Conservation (phyloP, 2,888 invertebrate species). For the Hanleya hanleyi region DNA sequence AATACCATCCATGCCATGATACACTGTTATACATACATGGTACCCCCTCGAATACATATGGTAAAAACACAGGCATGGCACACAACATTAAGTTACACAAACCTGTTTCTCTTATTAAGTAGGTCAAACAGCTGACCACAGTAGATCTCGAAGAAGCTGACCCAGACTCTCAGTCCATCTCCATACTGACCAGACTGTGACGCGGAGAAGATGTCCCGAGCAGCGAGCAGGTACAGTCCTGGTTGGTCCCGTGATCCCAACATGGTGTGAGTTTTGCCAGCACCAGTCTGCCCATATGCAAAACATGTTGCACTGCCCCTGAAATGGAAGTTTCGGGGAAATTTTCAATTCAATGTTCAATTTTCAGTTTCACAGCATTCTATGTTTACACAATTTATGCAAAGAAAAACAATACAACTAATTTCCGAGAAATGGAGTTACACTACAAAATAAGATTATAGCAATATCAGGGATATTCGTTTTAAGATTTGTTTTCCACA, state of each 20-base stretch:
- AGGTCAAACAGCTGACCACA: constrained; percentile 72
- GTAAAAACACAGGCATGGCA: neutral
- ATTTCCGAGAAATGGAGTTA: too few species aligned
- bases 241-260: constrained; percentile 63
- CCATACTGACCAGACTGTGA: constrained; percentile 57
- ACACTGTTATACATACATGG: neutral
- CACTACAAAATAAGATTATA: too few species aligned
- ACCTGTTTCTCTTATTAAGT: constrained; percentile 71
- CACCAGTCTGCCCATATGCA: constrained; percentile 72
- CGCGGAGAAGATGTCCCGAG: constrained; percentile 65
- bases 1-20: neutral
- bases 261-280: constrained; percentile 72
- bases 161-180: constrained; percentile 63
- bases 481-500: too few species aligned
- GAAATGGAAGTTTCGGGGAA: too few species aligned
- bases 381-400: too few species aligned
- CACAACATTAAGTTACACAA: too few species aligned
- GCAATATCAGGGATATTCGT: too few species aligned
- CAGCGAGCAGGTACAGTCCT: constrained; percentile 69
- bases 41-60: neutral
- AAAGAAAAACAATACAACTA: too few species aligned
- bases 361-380: too few species aligned
- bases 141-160: constrained; percentile 73
- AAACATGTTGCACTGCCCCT: constrained; percentile 71
- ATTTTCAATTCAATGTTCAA: too few species aligned